phyloP scores from a whole-genome alignment of 2,113 vertebrate species.

The Talpa occidentalis region DNA sequence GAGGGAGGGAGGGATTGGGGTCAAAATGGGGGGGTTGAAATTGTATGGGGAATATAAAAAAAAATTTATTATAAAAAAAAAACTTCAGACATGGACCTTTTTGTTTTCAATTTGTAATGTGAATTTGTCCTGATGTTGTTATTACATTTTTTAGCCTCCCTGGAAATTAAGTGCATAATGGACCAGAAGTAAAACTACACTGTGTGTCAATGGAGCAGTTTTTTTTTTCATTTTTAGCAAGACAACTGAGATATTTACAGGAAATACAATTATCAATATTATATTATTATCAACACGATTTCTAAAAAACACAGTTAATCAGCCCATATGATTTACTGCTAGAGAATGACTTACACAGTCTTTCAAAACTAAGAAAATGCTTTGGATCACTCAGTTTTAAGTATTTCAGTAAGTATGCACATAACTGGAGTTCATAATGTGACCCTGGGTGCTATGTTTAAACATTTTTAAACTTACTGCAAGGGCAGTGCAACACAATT shows the following conservation, averaged over 20 bases:
- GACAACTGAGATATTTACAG: neutral
- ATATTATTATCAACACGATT: neutral
- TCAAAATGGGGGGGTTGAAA: too few relatives aligned
- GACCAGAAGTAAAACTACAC: neutral
- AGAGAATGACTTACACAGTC: neutral
- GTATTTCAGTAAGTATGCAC: neutral
- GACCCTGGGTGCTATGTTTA: neutral
- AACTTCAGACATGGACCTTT: neutral
- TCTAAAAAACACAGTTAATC: conserved; percentile 20
- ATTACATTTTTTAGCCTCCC: neutral
- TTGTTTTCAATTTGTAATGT: conserved; percentile 3
- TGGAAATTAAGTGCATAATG: neutral
- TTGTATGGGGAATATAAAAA: too few relatives aligned
- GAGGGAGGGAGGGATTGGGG: too few relatives aligned
- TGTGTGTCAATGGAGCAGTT: neutral
- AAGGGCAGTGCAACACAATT: neutral
- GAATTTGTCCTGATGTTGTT: neutral
- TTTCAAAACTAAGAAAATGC: neutral
- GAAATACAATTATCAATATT: neutral
- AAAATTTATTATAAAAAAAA: too few relatives aligned
- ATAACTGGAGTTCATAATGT: neutral
- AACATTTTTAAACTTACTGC: neutral
- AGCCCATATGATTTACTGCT: neutral
- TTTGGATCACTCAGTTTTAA: neutral
- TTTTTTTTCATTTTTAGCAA: neutral